These are phyloP conservation scores for Liparis tanakae DNA, from an alignment of 2,797 vertebrate species.

Conservation along the genomic window DNA sequence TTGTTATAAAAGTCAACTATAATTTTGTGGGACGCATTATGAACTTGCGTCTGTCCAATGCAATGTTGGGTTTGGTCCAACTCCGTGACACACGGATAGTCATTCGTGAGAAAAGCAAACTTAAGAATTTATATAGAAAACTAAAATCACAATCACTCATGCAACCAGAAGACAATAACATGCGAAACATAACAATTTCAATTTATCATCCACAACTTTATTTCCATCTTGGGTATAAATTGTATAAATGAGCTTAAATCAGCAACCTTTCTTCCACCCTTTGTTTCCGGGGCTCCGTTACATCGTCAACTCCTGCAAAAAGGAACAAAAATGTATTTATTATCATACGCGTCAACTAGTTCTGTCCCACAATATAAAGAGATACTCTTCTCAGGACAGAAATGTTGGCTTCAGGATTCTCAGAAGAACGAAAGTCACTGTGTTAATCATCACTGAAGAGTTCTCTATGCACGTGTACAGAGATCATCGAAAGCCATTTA, in stretches of 20 bases:
- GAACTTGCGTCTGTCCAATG: not conserved
- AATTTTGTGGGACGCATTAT: too few species aligned
- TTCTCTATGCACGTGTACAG: not conserved
- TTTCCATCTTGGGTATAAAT: conserved; percentile 96
- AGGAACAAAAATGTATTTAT: conserved; percentile 33
- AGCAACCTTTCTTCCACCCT: conserved; percentile 86
- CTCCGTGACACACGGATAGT: not conserved
- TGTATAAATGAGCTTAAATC: conserved; percentile 95
- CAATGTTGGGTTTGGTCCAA: not conserved
- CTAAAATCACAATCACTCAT: not conserved
- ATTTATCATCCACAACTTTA: conserved; percentile 93
- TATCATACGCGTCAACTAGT: not conserved
- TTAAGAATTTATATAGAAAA: not conserved
- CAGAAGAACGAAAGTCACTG: conserved; percentile 96
- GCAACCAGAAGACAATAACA: not conserved
- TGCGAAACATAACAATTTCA: conserved; percentile 35
- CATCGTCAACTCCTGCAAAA: conserved; percentile 96
- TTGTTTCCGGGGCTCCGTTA: conserved; percentile 77
- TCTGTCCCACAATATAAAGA: not conserved
- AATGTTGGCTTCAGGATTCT: conserved; percentile 86
- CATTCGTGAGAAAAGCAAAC: not conserved
- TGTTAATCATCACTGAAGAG: conserved; percentile 87
- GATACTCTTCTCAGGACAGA: conserved; percentile 86
- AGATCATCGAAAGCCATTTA: not conserved
- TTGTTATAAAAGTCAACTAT: too few species aligned